Evolutionary conservation across 2,797 vertebrate species (phyloP).

Genomic region (Lates japonicus): DNA sequence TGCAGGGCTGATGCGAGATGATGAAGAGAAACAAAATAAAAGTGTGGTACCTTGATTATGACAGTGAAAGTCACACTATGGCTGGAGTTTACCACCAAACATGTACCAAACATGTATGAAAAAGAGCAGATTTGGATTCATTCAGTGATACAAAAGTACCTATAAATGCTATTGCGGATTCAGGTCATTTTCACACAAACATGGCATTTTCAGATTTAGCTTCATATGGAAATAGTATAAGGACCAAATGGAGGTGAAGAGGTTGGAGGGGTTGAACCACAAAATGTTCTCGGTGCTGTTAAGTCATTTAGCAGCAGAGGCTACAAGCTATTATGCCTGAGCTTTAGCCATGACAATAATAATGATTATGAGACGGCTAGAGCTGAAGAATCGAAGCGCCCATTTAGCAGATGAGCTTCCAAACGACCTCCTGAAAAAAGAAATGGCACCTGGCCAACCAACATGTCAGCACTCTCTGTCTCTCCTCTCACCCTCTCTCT

Average conservation of each 20-base stretch:
- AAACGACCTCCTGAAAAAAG: constrained; percentile 67
- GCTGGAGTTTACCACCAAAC: too few relatives aligned
- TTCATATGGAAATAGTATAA: neutral
- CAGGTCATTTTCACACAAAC: neutral
- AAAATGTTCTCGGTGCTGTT: constrained; percentile 73
- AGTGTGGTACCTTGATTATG: too few relatives aligned
- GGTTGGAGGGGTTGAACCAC: constrained; percentile 38
- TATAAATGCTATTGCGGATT: neutral
- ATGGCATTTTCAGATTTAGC: neutral
- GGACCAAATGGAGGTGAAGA: neutral
- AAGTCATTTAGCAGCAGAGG: constrained; percentile 70
- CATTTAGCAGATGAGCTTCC: constrained; percentile 79
- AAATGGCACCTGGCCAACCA: constrained; percentile 66
- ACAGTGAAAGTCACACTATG: too few relatives aligned
- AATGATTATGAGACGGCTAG: constrained; percentile 74
- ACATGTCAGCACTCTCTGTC: constrained; percentile 54
- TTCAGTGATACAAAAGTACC: neutral
- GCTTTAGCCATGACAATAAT: constrained; percentile 79
- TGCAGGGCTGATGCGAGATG: too few relatives aligned
- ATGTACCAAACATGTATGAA: neutral
- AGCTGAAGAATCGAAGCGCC: constrained; percentile 69
- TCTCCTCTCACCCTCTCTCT: neutral
- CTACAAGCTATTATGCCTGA: constrained; percentile 73
- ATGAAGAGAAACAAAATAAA: too few relatives aligned
- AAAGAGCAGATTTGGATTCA: neutral